Conservation (phyloP, 1,140 invertebrate genomes). For the Campoletis sonorensis region DNA sequence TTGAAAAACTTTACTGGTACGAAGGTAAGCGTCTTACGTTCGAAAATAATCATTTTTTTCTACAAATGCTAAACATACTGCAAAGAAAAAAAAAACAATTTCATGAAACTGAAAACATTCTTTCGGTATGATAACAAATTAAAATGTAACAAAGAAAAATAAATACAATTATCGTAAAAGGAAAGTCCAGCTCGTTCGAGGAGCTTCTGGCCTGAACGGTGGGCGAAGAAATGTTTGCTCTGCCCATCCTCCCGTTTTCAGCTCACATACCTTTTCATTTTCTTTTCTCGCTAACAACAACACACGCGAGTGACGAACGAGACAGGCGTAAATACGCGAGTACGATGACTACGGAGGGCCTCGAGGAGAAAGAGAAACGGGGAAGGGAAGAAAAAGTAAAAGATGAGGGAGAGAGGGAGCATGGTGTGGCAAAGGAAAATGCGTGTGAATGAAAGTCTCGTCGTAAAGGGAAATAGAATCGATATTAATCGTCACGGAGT, state of each 20-base stretch:
- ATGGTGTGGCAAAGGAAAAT: slow-evolving; percentile 30
- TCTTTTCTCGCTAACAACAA: slow-evolving; percentile 38
- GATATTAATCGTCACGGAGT: slow-evolving; percentile 43
- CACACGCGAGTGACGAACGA: slow-evolving; percentile 35
- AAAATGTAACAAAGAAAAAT: slow-evolving; percentile 8
- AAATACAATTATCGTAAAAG: slow-evolving; percentile 29
- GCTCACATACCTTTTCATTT: slow-evolving; percentile 42
- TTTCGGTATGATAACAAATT: background rate
- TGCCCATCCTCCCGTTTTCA: slow-evolving; percentile 15
- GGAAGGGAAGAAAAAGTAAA: slow-evolving; percentile 32
- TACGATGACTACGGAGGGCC: slow-evolving; percentile 2
- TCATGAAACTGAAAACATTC: background rate
- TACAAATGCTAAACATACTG: background rate
- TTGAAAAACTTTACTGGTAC: too few species aligned
- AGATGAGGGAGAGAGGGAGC: background rate
- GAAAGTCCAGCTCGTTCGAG: background rate
- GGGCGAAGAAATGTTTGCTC: slow-evolving; percentile 42
- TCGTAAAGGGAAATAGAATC: slow-evolving; percentile 34
- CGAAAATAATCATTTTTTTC: too few species aligned
- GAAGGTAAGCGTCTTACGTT: too few species aligned
- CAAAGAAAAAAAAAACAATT: background rate
- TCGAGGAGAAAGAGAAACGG: slow-evolving; percentile 28
- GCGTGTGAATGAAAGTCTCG: slow-evolving; percentile 38
- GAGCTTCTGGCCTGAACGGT: slow-evolving; percentile 1
- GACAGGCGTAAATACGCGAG: slow-evolving; percentile 34